Evolutionary conservation across 2,888 invertebrate genomes (phyloP), one percentile per base, ranked within the genome.

Genomic region (Melanchra persicariae): DNA sequence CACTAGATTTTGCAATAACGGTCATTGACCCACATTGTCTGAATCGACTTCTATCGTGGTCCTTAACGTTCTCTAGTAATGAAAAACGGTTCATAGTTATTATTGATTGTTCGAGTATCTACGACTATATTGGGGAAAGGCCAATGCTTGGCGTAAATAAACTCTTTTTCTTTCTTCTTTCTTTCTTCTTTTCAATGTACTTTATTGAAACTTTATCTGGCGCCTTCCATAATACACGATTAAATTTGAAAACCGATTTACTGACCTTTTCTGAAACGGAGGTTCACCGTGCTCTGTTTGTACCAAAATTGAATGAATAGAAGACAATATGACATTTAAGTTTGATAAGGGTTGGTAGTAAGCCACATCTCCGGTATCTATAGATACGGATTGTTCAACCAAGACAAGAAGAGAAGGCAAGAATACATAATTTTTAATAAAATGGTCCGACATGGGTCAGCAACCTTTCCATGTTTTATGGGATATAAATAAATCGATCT

Each of bases 381-480:
- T 19, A 15, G 19, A 66, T 52, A 59, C 2, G 30, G 22, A 65
- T 55, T 43, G n/a, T 34, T 26, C 34, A 43, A 49, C 57, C 49
- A 7, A 70, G 57, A 19, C 47, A n/a, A 10, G 17, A 34, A 63
- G n/a, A n/a, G n/a, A n/a, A n/a, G n/a, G n/a, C n/a, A n/a, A 70
- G 70, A 70, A 72, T 70, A 49, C 17, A 34, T 70, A 49, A 51
- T 57, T 63, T 70, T 72, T 54, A 59, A 71, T 73, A 65, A 73
- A 73, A 73, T 9, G 37, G 12, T 24, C n/a, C 22, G 64, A 65
- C 30, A 45, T 45, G 58, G 72, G 52, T 52, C 37, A n/a, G 51
- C 19, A n/a, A 19, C 51, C 51, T 40, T 58, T 72, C 52, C 47
- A 37, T 47, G 45, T 65, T 65, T 66, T 72, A 65, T 66, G n/a